phyloP scores from a whole-genome alignment of 2,888 invertebrate genomes.

The Nomada flava region DNA sequence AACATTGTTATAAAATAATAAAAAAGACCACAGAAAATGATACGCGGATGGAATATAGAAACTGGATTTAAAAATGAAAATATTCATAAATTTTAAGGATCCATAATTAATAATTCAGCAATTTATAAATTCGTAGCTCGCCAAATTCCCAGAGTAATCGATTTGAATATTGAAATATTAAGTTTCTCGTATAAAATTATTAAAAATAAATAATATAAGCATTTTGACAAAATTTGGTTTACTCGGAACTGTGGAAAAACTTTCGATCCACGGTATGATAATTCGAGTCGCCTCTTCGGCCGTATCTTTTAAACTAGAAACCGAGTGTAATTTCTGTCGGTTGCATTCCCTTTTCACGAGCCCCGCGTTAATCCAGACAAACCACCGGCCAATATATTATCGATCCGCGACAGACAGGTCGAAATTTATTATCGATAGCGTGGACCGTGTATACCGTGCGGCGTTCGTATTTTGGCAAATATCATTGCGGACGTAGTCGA shows the following conservation, averaged over 20 bases:
- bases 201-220: too few relatives aligned
- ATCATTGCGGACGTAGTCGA: conserved; percentile 67
- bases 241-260: too few relatives aligned
- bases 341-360: neutral
- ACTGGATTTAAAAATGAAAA: too few relatives aligned
- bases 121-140: neutral
- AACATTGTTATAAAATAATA: too few relatives aligned
- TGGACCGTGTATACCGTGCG: neutral
- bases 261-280: neutral
- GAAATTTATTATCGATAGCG: conserved; percentile 61
- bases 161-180: too few relatives aligned
- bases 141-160: neutral
- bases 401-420: conserved; percentile 29
- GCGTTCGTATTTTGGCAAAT: conserved; percentile 66
- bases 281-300: neutral
- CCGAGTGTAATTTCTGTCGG: neutral
- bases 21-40: neutral
- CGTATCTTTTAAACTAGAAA: neutral
- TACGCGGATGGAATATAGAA: neutral
- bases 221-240: too few relatives aligned
- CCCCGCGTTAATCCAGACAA: conserved; percentile 2
- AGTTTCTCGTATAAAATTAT: too few relatives aligned
- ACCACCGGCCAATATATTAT: conserved; percentile 46
- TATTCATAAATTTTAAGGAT: too few relatives aligned
- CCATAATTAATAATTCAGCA: too few relatives aligned